Evolutionary conservation across 37 sponge, comb jelly and placozoan genomes (phyloP).

Genomic region (Eunapius fragilis): DNA sequence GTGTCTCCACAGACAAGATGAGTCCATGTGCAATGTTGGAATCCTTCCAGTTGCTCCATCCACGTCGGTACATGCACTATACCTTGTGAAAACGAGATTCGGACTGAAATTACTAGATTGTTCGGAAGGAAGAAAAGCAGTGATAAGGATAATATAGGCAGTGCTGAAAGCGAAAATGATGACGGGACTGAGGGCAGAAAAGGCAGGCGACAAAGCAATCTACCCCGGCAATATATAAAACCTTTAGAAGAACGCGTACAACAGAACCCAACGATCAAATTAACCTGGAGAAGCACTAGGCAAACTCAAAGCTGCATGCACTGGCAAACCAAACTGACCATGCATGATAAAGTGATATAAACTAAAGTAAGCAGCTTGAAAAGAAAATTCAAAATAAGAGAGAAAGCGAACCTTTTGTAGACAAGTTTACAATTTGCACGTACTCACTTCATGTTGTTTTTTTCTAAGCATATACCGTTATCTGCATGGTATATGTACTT

Average conservation of each 20-base stretch:
- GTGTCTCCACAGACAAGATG: neutral
- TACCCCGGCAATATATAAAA: neutral
- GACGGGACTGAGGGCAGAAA: neutral
- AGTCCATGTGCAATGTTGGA: neutral
- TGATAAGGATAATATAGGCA: neutral
- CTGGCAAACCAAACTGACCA: no score
- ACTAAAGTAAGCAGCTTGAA: neutral
- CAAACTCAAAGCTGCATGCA: no score
- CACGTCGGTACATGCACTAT: neutral
- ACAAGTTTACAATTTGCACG: neutral
- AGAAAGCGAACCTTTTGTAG: neutral
- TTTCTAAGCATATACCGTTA: neutral
- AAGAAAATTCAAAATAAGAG: neutral
- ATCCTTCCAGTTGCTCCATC: neutral
- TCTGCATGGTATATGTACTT: no score
- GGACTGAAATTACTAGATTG: neutral
- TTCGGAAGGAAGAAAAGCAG: neutral
- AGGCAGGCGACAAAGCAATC: neutral
- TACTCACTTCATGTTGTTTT: neutral
- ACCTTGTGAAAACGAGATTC: neutral
- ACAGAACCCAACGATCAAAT: neutral
- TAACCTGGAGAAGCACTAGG: no score
- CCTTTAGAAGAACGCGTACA: neutral
- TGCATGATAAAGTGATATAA: neutral
- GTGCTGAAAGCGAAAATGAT: neutral